Evolutionary conservation across 2,888 invertebrate species (phyloP).

Genomic region (Drosophila demipolita): DNA sequence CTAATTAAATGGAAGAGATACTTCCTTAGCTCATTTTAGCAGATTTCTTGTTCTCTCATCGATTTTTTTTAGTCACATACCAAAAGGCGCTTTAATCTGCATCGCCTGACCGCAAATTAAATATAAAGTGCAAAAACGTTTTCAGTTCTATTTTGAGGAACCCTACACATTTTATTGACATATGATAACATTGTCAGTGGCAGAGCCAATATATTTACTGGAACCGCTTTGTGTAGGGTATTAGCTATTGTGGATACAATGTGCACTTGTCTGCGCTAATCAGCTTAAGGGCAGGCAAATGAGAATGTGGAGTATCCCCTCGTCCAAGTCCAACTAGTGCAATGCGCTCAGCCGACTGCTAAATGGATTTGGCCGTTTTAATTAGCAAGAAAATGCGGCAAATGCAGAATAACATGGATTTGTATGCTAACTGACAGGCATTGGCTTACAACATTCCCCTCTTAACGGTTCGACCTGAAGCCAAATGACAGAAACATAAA

Average conservation of each 20-base stretch:
- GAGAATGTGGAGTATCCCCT: slow-evolving; percentile 15
- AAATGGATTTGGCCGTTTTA: slow-evolving; percentile 74
- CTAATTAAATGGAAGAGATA: neutral
- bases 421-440: slow-evolving; percentile 16
- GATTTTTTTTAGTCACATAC: neutral
- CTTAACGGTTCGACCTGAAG: slow-evolving; percentile 8
- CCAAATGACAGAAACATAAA: slow-evolving; percentile 25
- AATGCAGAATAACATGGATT: slow-evolving; percentile 47
- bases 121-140: slow-evolving; percentile 66
- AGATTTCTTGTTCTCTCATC: neutral
- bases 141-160: slow-evolving; percentile 61
- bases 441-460: slow-evolving; percentile 3
- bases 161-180: slow-evolving; percentile 66
- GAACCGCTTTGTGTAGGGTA: slow-evolving; percentile 18
- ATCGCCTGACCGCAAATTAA: slow-evolving; percentile 59
- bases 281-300: slow-evolving; percentile 58
- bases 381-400: slow-evolving; percentile 73
- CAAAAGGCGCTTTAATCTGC: slow-evolving; percentile 63
- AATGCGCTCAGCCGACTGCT: slow-evolving; percentile 47
- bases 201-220: slow-evolving; percentile 24
- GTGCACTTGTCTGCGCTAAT: slow-evolving; percentile 60
- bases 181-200: slow-evolving; percentile 74
- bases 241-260: slow-evolving; percentile 26
- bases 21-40: neutral
- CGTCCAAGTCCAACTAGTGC: slow-evolving; percentile 5